Percentiles rank a stretch among this genome's conserved stretches.
phyloP scores from a whole-genome alignment of 2,113 vertebrate genomes.

The Edolisoma coerulescens region DNA sequence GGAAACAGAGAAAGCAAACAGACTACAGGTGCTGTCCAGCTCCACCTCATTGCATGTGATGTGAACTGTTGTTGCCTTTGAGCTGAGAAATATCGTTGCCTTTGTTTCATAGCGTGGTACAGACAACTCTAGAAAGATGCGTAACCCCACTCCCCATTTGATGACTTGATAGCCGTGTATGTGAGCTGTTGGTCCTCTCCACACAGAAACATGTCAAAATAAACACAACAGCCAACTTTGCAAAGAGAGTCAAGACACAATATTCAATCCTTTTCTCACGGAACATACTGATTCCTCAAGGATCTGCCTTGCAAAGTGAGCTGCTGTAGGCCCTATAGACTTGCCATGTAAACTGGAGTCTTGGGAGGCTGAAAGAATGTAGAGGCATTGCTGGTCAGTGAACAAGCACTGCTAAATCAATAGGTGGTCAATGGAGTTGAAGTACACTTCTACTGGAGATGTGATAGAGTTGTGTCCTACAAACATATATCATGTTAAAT shows the following conservation, averaged over 20 bases:
- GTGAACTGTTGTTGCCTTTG: background rate
- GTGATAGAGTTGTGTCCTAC: background rate
- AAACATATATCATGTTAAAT: background rate
- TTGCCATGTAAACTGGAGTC: background rate
- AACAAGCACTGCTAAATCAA: background rate
- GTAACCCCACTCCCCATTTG: background rate
- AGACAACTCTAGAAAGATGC: background rate
- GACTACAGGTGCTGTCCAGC: background rate
- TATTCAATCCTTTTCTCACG: background rate
- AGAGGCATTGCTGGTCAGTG: background rate
- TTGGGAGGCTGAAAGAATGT: background rate
- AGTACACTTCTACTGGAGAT: background rate
- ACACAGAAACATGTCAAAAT: background rate
- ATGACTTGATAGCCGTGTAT: background rate
- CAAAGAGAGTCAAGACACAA: background rate
- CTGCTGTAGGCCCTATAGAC: background rate
- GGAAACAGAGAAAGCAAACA: background rate
- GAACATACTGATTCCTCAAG: background rate
- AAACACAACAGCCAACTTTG: background rate
- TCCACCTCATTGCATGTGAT: background rate
- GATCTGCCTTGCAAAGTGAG: background rate
- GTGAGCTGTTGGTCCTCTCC: background rate
- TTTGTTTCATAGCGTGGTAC: background rate
- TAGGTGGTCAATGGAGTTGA: background rate
- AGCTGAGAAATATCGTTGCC: background rate